Evolutionary conservation across 1,140 invertebrate species (phyloP), one percentile per base, ranked within the genome.

Genomic region (Semibalanus balanoides): DNA sequence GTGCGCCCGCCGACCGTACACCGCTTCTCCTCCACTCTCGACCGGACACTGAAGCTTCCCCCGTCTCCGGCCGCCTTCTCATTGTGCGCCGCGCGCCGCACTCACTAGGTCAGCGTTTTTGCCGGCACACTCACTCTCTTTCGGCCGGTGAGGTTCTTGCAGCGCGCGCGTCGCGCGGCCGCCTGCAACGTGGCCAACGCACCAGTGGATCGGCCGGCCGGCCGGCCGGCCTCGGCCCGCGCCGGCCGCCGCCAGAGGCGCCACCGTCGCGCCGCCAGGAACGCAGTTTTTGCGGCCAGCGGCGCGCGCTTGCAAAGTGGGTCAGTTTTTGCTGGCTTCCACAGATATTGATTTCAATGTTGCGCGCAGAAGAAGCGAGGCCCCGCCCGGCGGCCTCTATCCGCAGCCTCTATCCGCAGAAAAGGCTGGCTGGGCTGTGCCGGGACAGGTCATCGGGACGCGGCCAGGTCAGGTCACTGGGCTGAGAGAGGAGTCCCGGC

Each of bases 61-160:
- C 51, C 1, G 14, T 25, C 51, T 1, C 11, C 51, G 14, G 51
- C 51, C 51, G 51, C 51, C 51, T 64, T 64, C 51, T 64, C 51
- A 64, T 64, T 64, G 51, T 64, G 51, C 51, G 51, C 51, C 51
- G 51, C 51, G 51, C 51, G 51, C 51, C 1, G 7, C 7, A 17
- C 35, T 64, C 51, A 64, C 51, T 64, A 64, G 51, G 51, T 64
- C 51, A 64, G 51, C 51, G 51, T 64, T 64, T 64, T 64, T 64
- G 51, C 51, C 51, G 51, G 51, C 51, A 25, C 51, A 25, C 51
- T 25, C 51, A 19, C 22, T 64, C 51, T 64, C 51, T 19, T 14
- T 14, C 22, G 14, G 14, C 22, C 22, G 14, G 14, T 25, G 51
- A 22, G 1, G 51, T 64, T 64, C 51, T 64, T 64, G 51, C 51